phyloP scores from a whole-genome alignment of 2,888 invertebrate species.

The Tupiocoris notatus region DNA sequence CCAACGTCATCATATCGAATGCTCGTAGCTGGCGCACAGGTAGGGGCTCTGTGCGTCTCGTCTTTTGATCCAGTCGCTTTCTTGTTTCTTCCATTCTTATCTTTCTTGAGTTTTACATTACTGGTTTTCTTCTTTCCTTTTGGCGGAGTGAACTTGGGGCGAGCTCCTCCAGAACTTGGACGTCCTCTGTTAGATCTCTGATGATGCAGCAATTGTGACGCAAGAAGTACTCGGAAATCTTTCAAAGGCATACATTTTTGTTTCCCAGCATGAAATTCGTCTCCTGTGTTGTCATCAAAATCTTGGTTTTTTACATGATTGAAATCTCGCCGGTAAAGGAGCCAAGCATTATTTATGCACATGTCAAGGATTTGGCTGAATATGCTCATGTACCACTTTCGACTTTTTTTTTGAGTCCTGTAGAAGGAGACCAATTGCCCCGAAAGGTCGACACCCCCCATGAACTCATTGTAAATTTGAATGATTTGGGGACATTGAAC shows the following conservation, averaged over 20 bases:
- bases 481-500: constrained; percentile 10
- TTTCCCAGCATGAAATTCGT: not conserved
- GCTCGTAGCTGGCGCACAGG: too few species aligned
- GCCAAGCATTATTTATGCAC: constrained; percentile 14
- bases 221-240: constrained; percentile 14
- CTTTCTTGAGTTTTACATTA: not conserved
- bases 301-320: not conserved
- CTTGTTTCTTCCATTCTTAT: constrained; percentile 1
- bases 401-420: not conserved
- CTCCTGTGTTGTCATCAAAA: not conserved
- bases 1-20: constrained; percentile 3
- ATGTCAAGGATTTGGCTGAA: constrained; percentile 8
- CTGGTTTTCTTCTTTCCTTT: not conserved
- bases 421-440: constrained; percentile 9
- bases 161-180: not conserved
- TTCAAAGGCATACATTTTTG: constrained; percentile 8
- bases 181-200: not conserved
- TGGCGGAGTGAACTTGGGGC: not conserved
- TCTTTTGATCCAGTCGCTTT: not conserved
- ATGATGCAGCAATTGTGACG: not conserved
- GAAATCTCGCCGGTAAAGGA: constrained; percentile 9
- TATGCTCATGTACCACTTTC: constrained; percentile 13
- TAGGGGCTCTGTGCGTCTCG: not conserved
- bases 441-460: constrained; percentile 22
- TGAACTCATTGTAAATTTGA: constrained; percentile 23